Base-by-base conservation (phyloP, 2,797 vertebrate genomes). In the Sebastes variabilis region DNA sequence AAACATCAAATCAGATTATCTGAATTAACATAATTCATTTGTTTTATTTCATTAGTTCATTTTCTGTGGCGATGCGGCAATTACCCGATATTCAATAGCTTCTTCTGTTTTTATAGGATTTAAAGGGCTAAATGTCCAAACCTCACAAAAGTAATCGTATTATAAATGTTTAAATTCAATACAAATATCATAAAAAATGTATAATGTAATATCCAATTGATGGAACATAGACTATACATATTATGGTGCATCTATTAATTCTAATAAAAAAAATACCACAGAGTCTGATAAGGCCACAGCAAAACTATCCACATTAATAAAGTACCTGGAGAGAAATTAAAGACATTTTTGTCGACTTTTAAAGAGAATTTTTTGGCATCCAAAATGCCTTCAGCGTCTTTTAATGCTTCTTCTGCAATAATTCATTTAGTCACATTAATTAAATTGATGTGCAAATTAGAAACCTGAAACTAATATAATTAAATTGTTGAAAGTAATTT, bases 1-100 rank as follows among this genome's bases (percentile, higher is more conserved):
- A 74, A 77, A 74, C 77, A 76, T 80, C 71, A 80, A 83, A 94
- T 93, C 77, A 88, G 81, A 87, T 91, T 79, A 86, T 60, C 46
- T 61, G 11, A 49, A 91, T 93, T 93, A 92, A 82, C 90, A 93
- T 93, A 91, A 91, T 90, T 86, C 22, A 81, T 86, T 92, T 80
- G 12, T 82, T 85, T 81, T 66, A 76, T 86, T 79, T 69, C 8
- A 83, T 82, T 86, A 56, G 22, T 64, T 79, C 1, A 75, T 85
- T 78, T 70, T 71, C 42, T 56, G n/a, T 65, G 46, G 8, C 49
- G 61, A n/a, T 68, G 67, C 14, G 18, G 24, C 29, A 38, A 52
- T 78, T 46, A 49, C 1, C n/a, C 4, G 30, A 32, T 32, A 58
- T 67, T 67, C 36, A 75, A 55, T n/a, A 29, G n/a, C 2, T 3